phyloP scores from a whole-genome alignment of 2,797 vertebrate genomes.

The Cygnus olor region DNA sequence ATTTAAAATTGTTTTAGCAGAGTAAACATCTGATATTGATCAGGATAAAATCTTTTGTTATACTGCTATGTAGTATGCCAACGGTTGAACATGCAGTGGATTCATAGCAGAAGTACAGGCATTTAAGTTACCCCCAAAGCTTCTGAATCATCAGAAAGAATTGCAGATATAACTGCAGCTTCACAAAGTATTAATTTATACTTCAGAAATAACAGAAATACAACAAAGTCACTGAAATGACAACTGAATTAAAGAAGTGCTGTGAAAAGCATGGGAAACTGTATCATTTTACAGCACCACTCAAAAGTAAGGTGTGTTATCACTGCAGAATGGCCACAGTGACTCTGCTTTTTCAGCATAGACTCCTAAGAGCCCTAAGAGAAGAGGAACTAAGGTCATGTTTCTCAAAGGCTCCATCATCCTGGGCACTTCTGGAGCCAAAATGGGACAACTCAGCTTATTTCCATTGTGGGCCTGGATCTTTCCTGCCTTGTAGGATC shows the following conservation, averaged over 20 bases:
- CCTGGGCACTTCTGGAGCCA: fast-evolving
- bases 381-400: background rate
- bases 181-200: background rate
- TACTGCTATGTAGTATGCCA: background rate
- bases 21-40: background rate
- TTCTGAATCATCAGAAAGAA: background rate
- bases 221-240: background rate
- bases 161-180: background rate
- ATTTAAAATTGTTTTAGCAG: background rate
- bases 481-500: background rate
- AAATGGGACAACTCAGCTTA: background rate
- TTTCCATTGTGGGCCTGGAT: fast-evolving
- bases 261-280: background rate
- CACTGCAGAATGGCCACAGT: background rate
- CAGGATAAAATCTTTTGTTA: background rate
- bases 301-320: background rate
- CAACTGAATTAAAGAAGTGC: background rate
- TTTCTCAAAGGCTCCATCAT: background rate
- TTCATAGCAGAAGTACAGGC: background rate
- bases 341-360: background rate
- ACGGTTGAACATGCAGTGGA: background rate
- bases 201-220: background rate
- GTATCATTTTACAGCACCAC: background rate
- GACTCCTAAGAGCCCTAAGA: background rate
- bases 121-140: background rate